These are phyloP conservation scores for Pyrocephalus nanus DNA, from an alignment of 2,797 vertebrate species.

Conservation along the genomic window DNA sequence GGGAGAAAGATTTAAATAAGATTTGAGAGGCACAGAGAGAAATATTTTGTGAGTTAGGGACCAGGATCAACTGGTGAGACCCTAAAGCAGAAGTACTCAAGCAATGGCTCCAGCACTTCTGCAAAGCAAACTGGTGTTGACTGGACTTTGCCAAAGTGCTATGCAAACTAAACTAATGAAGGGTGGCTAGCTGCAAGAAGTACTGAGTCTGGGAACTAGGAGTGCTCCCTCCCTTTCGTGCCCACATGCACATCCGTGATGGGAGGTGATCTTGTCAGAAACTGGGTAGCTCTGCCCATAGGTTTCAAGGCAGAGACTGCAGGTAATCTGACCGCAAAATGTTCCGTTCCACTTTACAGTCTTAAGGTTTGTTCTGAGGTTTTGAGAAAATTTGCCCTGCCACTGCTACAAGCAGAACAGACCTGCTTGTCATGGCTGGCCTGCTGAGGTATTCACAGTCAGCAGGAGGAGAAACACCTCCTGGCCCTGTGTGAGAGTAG, in stretches of 20 bases:
- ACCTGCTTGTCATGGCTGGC: background rate
- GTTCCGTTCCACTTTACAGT: background rate
- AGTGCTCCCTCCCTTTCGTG: background rate
- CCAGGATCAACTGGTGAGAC: background rate
- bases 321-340: background rate
- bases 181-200: background rate
- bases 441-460: background rate
- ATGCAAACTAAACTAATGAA: background rate
- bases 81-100: background rate
- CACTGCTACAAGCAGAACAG: background rate
- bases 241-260: fast-evolving
- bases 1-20: background rate
- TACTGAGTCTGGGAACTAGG: background rate
- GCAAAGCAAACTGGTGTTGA: background rate
- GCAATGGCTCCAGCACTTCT: background rate
- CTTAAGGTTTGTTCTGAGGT: background rate
- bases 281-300: background rate
- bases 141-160: background rate
- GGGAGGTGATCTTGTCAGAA: background rate
- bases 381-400: background rate
- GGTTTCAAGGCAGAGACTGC: background rate
- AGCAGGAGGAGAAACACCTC: background rate
- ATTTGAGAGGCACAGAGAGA: background rate
- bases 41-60: background rate
- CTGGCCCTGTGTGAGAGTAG: background rate